phyloP scores from a whole-genome alignment of 2,797 vertebrate genomes.

The Telmatherina bonti region DNA sequence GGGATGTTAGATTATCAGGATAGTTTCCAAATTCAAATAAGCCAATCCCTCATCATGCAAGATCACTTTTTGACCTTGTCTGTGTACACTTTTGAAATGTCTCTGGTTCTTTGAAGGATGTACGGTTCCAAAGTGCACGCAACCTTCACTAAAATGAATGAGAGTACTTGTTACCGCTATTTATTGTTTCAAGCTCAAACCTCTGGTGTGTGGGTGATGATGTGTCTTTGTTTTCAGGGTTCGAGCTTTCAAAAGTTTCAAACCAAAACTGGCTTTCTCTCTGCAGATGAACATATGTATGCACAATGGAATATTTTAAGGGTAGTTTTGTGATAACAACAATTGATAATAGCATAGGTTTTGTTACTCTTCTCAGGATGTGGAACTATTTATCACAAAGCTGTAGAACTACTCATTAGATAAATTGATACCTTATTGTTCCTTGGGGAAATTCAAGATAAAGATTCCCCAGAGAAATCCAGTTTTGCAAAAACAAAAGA shows the following conservation, averaged over 20 bases:
- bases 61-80: constrained; percentile 40
- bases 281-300: constrained; percentile 17
- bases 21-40: constrained; percentile 32
- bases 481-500: neutral
- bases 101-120: constrained; percentile 42
- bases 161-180: constrained; percentile 35
- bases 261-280: constrained; percentile 14
- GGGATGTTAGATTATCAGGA: constrained; percentile 29
- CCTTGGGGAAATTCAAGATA: too few species aligned
- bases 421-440: too few species aligned
- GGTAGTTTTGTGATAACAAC: constrained; percentile 18
- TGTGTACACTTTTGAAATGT: constrained; percentile 34
- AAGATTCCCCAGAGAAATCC: too few species aligned
- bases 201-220: constrained; percentile 12
- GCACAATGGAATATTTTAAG: constrained; percentile 9
- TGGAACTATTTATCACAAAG: neutral
- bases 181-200: constrained; percentile 33
- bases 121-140: constrained; percentile 25
- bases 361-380: neutral
- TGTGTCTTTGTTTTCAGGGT: constrained; percentile 20
- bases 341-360: neutral
- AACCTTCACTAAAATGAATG: constrained; percentile 52
- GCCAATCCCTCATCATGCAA: constrained; percentile 29
- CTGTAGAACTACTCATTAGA: neutral
- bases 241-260: constrained; percentile 26